Percentiles rank a stretch among this genome's conserved stretches.
These are phyloP conservation scores for Thecocarcelia acutangulata DNA, from an alignment of 2,888 invertebrate species.

Conservation along the genomic window DNA sequence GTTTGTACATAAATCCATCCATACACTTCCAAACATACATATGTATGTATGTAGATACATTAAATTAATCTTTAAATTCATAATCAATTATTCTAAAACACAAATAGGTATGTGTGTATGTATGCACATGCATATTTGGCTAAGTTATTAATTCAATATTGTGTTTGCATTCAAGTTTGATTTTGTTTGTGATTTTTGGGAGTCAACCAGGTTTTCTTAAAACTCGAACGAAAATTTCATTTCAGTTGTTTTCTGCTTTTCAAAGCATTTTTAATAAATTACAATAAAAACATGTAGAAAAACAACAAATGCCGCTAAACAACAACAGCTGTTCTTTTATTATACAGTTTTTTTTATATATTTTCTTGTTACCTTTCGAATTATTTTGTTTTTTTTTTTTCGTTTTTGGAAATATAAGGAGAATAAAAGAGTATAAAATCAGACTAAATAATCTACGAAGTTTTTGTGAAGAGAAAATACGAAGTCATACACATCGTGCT, in stretches of 20 bases:
- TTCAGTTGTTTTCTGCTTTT: slow-evolving; percentile 17
- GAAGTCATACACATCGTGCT: slow-evolving; percentile 50
- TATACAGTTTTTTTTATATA: slow-evolving; percentile 13
- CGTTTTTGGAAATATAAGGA: slow-evolving; percentile 63
- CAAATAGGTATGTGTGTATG: slow-evolving; percentile 4
- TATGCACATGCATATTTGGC: neutral
- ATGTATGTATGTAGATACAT: neutral
- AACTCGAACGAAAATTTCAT: slow-evolving; percentile 15
- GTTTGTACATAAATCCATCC: too few relatives aligned
- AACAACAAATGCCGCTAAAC: slow-evolving; percentile 65
- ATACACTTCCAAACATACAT: too few relatives aligned
- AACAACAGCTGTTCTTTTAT: slow-evolving; percentile 66
- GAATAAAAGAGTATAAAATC: slow-evolving; percentile 56
- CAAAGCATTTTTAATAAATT: slow-evolving; percentile 29
- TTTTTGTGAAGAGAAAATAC: slow-evolving; percentile 60
- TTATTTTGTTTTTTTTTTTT: slow-evolving; percentile 17
- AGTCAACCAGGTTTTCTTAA: slow-evolving; percentile 37
- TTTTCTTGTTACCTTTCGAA: neutral
- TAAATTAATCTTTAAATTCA: too few relatives aligned
- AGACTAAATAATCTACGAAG: slow-evolving; percentile 54
- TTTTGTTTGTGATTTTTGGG: slow-evolving; percentile 38
- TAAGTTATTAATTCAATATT: slow-evolving; percentile 22
- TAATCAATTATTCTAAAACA: too few relatives aligned
- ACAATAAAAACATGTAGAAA: slow-evolving; percentile 53
- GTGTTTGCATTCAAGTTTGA: neutral